Conservation (phyloP, 64 coral and sea anemone species). For the Catalaphyllia jardinei region DNA sequence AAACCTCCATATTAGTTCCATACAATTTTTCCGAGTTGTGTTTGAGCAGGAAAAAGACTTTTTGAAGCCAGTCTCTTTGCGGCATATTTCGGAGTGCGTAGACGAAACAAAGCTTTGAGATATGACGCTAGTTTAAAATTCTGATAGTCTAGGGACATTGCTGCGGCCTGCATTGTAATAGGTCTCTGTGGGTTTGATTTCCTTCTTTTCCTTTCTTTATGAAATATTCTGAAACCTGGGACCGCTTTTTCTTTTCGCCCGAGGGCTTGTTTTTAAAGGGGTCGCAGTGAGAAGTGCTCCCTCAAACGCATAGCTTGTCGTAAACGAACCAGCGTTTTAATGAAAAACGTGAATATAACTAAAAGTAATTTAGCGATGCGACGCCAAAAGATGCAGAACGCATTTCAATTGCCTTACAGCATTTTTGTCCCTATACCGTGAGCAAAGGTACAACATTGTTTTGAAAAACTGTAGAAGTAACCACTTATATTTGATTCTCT, state of each 20-base stretch:
- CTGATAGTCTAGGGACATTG: background rate
- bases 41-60: background rate
- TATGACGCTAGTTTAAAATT: conserved; percentile 13
- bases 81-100: background rate
- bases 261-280: background rate
- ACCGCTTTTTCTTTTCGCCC: background rate
- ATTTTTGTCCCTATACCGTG: background rate
- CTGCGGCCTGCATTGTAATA: background rate
- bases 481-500: background rate
- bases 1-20: background rate
- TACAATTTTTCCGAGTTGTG: background rate
- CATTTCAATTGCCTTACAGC: background rate
- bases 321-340: no score
- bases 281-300: background rate
- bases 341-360: no score
- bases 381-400: background rate
- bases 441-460: background rate
- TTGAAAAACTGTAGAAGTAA: background rate
- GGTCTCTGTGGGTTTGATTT: background rate
- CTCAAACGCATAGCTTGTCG: background rate
- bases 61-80: background rate
- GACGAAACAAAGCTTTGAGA: conserved; percentile 18
- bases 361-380: background rate
- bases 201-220: background rate
- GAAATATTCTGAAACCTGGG: background rate